Percentiles rank a stretch among this genome's conserved stretches.
phyloP scores from a whole-genome alignment of 2,113 vertebrate genomes.

The Hystrix brachyura region DNA sequence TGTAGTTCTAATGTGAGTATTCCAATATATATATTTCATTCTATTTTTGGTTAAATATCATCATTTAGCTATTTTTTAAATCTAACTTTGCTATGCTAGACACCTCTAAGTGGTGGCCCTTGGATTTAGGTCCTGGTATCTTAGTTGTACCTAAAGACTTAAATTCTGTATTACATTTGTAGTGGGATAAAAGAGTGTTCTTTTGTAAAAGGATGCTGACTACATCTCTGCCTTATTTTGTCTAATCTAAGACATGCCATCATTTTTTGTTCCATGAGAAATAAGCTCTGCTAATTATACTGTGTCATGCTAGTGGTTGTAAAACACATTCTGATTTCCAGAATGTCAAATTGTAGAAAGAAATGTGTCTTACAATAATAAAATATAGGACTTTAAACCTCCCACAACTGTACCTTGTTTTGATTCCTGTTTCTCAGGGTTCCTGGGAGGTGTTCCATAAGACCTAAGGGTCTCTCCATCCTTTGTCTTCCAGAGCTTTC shows the following conservation, averaged over 20 bases:
- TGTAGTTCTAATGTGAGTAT: not conserved
- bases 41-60: not conserved
- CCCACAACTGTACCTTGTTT: not conserved
- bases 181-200: not conserved
- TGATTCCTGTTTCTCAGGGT: not conserved
- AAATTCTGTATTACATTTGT: not conserved
- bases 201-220: conserved; percentile 12
- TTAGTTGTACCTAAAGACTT: not conserved
- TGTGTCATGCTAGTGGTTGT: not conserved
- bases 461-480: not conserved
- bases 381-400: not conserved
- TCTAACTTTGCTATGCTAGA: not conserved
- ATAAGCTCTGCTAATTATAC: not conserved
- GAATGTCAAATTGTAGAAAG: not conserved
- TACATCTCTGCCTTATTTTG: not conserved
- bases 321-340: not conserved
- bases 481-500: not conserved
- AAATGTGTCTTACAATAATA: not conserved
- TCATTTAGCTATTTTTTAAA: not conserved
- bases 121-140: not conserved
- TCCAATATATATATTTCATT: not conserved
- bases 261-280: not conserved
- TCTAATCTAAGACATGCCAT: not conserved
- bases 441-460: not conserved
- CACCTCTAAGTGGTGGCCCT: not conserved